phyloP scores from a whole-genome alignment of 1,140 invertebrate genomes.

The Bombus sibiricus region DNA sequence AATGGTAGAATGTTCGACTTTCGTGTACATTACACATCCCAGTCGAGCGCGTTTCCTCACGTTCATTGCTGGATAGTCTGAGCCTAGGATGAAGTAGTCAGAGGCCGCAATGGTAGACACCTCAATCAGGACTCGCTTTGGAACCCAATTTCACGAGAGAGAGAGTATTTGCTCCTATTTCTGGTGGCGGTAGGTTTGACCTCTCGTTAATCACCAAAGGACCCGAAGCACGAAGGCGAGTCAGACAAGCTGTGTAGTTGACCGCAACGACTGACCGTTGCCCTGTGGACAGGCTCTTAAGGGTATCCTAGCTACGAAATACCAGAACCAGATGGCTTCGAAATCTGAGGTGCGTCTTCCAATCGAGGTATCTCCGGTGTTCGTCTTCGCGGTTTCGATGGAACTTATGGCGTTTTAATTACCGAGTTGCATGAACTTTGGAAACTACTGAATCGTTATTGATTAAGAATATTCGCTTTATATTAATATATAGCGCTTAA shows the following conservation, averaged over 20 bases:
- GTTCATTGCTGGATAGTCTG: constrained; percentile 37
- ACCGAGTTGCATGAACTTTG: background rate
- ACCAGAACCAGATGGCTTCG: constrained; percentile 54
- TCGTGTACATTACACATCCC: constrained; percentile 15
- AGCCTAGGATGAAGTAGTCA: constrained; percentile 50
- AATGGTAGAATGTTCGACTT: background rate
- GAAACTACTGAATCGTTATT: background rate
- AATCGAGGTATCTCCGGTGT: background rate
- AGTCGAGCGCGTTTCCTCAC: constrained; percentile 32
- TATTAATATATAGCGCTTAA: too few species aligned
- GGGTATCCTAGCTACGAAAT: constrained; percentile 52
- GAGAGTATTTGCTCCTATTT: constrained; percentile 74
- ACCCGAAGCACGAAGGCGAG: constrained; percentile 75
- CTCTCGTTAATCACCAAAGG: constrained; percentile 82
- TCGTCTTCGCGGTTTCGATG: background rate
- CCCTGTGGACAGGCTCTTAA: constrained; percentile 71
- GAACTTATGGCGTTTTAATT: constrained; percentile 3
- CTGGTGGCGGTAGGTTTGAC: constrained; percentile 75
- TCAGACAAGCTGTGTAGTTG: constrained; percentile 79
- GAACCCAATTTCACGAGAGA: constrained; percentile 75
- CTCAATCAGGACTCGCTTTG: constrained; percentile 78
- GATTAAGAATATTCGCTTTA: background rate
- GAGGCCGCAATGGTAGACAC: constrained; percentile 68
- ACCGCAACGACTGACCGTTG: constrained; percentile 77
- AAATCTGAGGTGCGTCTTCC: constrained; percentile 49